phyloP scores from a whole-genome alignment of 2,113 vertebrate genomes.

The Brienomyrus brachyistius region DNA sequence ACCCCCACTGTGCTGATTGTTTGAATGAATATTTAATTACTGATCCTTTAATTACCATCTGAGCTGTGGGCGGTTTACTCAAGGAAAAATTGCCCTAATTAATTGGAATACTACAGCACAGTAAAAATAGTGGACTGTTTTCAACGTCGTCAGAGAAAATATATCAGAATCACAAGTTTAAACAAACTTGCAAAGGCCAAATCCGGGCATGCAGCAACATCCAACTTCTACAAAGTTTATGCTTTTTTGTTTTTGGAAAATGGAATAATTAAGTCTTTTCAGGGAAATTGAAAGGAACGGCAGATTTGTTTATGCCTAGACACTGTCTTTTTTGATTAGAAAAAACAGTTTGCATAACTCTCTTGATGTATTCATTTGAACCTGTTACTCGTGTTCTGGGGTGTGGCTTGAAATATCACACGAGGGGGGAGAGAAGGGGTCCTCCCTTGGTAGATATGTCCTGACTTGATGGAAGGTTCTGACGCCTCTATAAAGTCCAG shows the following conservation, averaged over 20 bases:
- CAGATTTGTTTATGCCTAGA: neutral
- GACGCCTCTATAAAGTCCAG: neutral
- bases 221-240: neutral
- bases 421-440: too few relatives aligned
- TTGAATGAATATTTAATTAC: slow-evolving; percentile 63
- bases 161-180: slow-evolving; percentile 12
- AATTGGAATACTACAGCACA: slow-evolving; percentile 54
- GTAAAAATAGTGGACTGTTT: slow-evolving; percentile 31
- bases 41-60: slow-evolving; percentile 51
- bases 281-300: neutral
- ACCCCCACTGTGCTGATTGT: slow-evolving; percentile 42
- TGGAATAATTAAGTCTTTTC: slow-evolving; percentile 14
- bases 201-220: slow-evolving; percentile 11
- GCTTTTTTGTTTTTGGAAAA: neutral
- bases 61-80: slow-evolving; percentile 53
- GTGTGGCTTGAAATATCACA: neutral
- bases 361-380: neutral
- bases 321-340: neutral
- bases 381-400: neutral
- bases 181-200: slow-evolving; percentile 15
- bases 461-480: neutral
- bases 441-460: too few relatives aligned
- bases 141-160: slow-evolving; percentile 7
- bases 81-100: slow-evolving; percentile 48
- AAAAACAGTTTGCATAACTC: neutral